Evolutionary conservation across 2,113 vertebrate species (phyloP).

Genomic region (Psammodynastes pulverulentus): DNA sequence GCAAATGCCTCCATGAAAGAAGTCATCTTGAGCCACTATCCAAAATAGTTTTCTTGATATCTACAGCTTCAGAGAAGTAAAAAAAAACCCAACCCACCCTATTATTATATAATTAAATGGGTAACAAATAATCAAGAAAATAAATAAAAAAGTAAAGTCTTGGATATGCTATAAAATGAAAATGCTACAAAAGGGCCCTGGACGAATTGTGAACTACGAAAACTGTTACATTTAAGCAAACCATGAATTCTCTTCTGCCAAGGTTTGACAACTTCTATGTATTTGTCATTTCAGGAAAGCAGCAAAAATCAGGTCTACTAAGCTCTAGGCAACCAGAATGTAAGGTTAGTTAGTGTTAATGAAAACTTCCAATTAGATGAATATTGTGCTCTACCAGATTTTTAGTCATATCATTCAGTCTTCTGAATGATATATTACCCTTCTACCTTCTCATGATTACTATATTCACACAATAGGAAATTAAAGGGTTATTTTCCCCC

Average conservation of each 20-base stretch:
- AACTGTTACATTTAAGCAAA: neutral
- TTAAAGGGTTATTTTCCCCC: neutral
- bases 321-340: neutral
- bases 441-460: neutral
- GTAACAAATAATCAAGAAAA: neutral
- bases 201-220: neutral
- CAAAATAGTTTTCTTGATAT: constrained; percentile 27
- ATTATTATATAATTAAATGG: neutral
- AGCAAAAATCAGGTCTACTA: neutral
- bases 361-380: neutral
- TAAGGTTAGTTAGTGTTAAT: neutral
- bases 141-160: neutral
- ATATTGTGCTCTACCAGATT: neutral
- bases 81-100: neutral
- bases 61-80: neutral
- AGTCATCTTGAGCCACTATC: neutral
- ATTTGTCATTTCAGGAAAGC: neutral
- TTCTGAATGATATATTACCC: neutral
- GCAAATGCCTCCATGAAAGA: constrained; percentile 5
- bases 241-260: neutral
- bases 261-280: neutral
- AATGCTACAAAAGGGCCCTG: neutral
- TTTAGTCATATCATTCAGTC: neutral
- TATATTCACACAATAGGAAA: neutral
- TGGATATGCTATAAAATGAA: neutral